Evolutionary conservation across 2,113 vertebrate genomes (phyloP), one percentile per base, ranked within the genome.

Genomic region (Nycticebus coucang): DNA sequence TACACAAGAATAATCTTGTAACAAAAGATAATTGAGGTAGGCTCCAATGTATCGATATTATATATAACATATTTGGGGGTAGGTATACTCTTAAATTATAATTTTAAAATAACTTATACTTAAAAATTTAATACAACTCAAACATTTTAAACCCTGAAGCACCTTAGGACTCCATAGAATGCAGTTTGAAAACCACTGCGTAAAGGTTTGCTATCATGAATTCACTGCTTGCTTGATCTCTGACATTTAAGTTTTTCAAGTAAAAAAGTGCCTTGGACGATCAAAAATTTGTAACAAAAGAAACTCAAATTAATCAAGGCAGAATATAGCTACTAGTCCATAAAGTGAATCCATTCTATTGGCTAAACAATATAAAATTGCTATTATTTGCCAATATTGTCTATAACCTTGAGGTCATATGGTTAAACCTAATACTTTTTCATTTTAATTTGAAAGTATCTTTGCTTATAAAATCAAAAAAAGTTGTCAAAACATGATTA

Each of bases 261-360:
- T 30, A 82, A 83, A 94, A 96, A 86, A 79, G 30, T 87, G 30
- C 14, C 57, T 93, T 64, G 93, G 19, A 71, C 55, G 82, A 95
- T 88, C 30, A 84, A 95, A 96, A 94, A 59, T 55, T 68, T 77
- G 24, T 59, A 91, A 92, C 19, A 41, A 7, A 85, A 86, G 62
- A 95, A 85, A 93, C 28, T 21, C 68, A 37, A 37, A 95, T 80
- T 68, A 94, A 87, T 9, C 26, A 82, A 89, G 28, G 19, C 21
- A 95, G 41, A 77, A 15, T 75, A 64, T 6, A 62, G 41, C 18
- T 92, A 69, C 37, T 75, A 35, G 59, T 57, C 18, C 26, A 83
- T 5, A 91, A 69, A 93, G 55, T 6, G 72, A 93, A 53, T 79
- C 17, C 15, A 72, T 94, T 77, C 37, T 24, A 86, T 55, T 83